A percentile compares a stretch with the other conserved stretches of the same genome.
phyloP scores from a whole-genome alignment of 2,888 invertebrate species.

The Apamea epomidion region DNA sequence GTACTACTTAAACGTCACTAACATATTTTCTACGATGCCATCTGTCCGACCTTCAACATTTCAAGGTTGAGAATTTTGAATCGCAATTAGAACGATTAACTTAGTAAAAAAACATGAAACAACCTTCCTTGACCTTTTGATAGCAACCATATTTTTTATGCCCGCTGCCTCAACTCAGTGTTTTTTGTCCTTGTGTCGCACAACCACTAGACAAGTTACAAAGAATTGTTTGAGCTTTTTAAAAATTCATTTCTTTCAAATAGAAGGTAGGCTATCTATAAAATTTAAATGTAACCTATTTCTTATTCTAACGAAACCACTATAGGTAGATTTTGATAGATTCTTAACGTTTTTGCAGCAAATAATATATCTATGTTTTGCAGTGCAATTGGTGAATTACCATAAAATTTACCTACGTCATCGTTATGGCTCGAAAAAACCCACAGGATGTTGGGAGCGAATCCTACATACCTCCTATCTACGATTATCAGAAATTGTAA shows the following conservation, averaged over 20 bases:
- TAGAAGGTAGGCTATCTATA: background rate
- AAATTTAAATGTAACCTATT: background rate
- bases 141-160: slow-evolving; percentile 32
- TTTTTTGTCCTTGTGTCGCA: slow-evolving; percentile 26
- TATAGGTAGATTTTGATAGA: background rate
- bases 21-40: background rate
- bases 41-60: slow-evolving; percentile 51
- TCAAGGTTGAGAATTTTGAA: slow-evolving; percentile 51
- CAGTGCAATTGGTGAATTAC: background rate
- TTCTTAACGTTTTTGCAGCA: background rate
- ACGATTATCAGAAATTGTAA: background rate
- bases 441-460: background rate
- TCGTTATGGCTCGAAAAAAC: background rate
- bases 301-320: background rate
- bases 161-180: slow-evolving; percentile 3
- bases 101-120: slow-evolving; percentile 35
- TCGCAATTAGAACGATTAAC: slow-evolving; percentile 42
- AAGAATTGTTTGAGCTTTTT: background rate
- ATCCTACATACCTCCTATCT: background rate
- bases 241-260: background rate
- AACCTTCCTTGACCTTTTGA: slow-evolving; percentile 48
- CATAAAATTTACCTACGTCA: background rate
- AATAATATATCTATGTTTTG: background rate
- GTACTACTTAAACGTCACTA: background rate
- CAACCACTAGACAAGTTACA: background rate